Base-by-base conservation (phyloP, 2,113 vertebrate genomes). In the Microtus oregoni region DNA sequence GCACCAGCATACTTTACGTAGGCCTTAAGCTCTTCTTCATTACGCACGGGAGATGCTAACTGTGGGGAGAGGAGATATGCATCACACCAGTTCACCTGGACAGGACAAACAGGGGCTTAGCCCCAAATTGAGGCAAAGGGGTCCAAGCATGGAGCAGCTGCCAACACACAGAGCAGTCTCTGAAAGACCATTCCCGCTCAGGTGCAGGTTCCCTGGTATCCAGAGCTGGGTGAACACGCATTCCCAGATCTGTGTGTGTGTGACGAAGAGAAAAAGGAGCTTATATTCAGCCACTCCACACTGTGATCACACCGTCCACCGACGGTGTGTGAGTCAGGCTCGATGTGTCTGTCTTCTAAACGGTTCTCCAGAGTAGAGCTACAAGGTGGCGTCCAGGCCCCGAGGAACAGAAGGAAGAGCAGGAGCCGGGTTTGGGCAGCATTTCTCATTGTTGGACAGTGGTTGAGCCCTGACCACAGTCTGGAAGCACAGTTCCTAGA, bases 131-230 rank as follows among this genome's bases (percentile, higher is more conserved):
- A 12, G 55, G 10, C 83, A 9, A 41, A 0, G 8, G 3, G 0
- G 2, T 12, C 19, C 38, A 11, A 52, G 70, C 38, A 1, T 88
- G 38, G 26, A 78, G 24, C 0, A 0, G 89, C 9, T 52, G 52
- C 38, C 0, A 12, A 7, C 50, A 85, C 1, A 50, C 0, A 0
- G 1, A 2, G 35, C 6, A 9, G 38, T 38, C n/a, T 72, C 50
- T 12, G 44, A 96, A 26, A 5, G 95, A 52, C 26, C 28, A 26
- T 19, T 52, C 83, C 35, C 15, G 10, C n/a, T 12, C 35, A 1
- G 8, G 10, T 3, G 41, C 63, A 72, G 30, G 26, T 28, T 91
- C 82, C 72, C 65, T 70, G 78, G 32, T 72, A 44, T 47, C 44
- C 67, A 8, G 41, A 89, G 55, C 35, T 78, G 32, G 5, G 4